Evolutionary conservation across 2,888 invertebrate species (phyloP).

Genomic region (Gerris lacustris): DNA sequence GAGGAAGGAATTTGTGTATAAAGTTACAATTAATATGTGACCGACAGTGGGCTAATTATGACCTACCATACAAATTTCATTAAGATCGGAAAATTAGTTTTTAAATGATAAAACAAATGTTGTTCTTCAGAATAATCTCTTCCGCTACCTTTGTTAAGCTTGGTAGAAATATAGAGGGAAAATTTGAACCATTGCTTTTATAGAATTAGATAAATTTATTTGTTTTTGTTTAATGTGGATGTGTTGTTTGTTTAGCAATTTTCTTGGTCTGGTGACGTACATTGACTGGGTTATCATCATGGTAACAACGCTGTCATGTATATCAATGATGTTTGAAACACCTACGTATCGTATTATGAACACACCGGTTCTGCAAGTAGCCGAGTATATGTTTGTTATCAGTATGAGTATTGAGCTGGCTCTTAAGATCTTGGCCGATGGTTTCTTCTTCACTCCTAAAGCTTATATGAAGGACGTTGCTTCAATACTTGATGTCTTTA

Average conservation of each 20-base stretch:
- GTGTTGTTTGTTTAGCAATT: conserved; percentile 53
- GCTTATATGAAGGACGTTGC: conserved; percentile 97
- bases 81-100: no score
- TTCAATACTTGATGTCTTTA: conserved; percentile 91
- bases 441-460: conserved; percentile 96
- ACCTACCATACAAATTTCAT: no score
- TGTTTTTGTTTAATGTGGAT: no score
- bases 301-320: conserved; percentile 90
- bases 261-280: conserved; percentile 93
- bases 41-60: no score
- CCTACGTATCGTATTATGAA: conserved; percentile 89
- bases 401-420: conserved; percentile 95
- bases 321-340: conserved; percentile 99
- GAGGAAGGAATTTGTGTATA: no score
- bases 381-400: conserved; percentile 94
- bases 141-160: no score
- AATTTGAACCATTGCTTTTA: no score
- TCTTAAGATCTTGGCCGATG: conserved; percentile 92
- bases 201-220: no score
- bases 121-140: no score
- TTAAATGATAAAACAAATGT: no score
- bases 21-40: no score
- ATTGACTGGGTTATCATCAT: conserved; percentile 99
- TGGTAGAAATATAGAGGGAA: no score
- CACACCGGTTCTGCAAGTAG: conserved; percentile 80